Base-by-base conservation (phyloP, 2,888 invertebrate species). In the Drosophila falleni region DNA sequence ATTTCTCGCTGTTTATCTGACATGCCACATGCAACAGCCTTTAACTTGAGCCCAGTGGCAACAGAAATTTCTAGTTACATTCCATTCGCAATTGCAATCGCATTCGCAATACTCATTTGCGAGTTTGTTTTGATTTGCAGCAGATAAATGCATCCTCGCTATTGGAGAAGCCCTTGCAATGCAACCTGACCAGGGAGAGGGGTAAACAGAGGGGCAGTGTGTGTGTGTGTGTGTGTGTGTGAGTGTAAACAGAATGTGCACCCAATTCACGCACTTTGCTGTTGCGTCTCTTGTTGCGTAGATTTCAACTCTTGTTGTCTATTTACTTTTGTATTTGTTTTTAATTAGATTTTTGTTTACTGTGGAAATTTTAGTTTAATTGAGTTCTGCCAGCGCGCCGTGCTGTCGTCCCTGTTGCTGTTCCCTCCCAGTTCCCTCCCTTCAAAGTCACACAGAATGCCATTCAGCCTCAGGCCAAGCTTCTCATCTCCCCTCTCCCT, bases 281-380 rank as follows among this genome's bases (percentile, higher is more conserved):
- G 37, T 37, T 71, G 31, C 42, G 37, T 39, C 39, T 50, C 46
- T 11, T 58, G 51, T 19, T 70, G 66, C 69, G 80, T 76, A 72
- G 61, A 70, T 73, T 77, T 70, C 67, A 73, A 70, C 80, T 80
- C 65, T 49, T 73, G 65, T 80, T 72, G 80, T 72, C 73, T 78
- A 78, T 84, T 86, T 89, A 79, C 78, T 80, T 88, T 82, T 80
- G 87, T 89, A 89, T 89, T 89, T 89, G 89, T 80, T 89, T 89
- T 89, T 89, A 89, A 89, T 89, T 89, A 89, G 84, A 88, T 84
- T 85, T 88, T 74, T 86, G 82, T 89, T 89, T 81, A 72, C 81
- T 79, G 74, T 81, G 69, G 78, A 76, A 84, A 88, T 83, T 84
- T 89, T 86, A 86, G 84, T 84, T 81, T 77, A 89, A 89, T 87